Evolutionary conservation across 2,888 invertebrate species (phyloP).

Genomic region (Drosophila crucigera): DNA sequence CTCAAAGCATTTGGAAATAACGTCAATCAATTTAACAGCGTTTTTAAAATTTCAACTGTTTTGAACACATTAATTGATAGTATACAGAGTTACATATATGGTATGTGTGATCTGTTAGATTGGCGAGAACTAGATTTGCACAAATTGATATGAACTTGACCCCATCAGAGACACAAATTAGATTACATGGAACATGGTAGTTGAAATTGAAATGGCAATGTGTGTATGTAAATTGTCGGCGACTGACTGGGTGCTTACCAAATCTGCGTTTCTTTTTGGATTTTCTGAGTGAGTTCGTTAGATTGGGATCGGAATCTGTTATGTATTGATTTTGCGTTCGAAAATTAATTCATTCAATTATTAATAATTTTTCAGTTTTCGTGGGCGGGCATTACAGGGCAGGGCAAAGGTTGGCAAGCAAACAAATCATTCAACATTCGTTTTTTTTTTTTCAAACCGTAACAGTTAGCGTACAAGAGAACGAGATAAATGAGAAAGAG

Average conservation of each 20-base stretch:
- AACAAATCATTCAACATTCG: constrained; percentile 49
- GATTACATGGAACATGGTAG: constrained; percentile 9
- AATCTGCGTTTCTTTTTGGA: constrained; percentile 85
- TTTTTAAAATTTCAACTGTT: background rate
- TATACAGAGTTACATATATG: no score
- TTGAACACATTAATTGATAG: background rate
- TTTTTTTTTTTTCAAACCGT: constrained; percentile 23
- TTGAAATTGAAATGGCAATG: constrained; percentile 17
- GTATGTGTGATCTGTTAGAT: background rate
- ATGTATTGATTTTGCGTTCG: constrained; percentile 54
- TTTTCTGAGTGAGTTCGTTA: constrained; percentile 85
- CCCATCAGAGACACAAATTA: constrained; percentile 11
- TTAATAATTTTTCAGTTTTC: constrained; percentile 30
- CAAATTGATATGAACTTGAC: constrained; percentile 43
- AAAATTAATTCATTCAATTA: constrained; percentile 40
- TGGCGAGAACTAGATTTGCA: constrained; percentile 6
- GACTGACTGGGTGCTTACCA: constrained; percentile 82
- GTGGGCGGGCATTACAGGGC: constrained; percentile 26
- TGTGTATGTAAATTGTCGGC: constrained; percentile 40
- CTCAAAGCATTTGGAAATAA: background rate
- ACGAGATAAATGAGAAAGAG: constrained; percentile 41
- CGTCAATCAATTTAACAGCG: background rate
- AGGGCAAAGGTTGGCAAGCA: constrained; percentile 34
- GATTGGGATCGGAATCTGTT: constrained; percentile 83
- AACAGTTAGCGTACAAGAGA: constrained; percentile 56